These are phyloP conservation scores for Druon quercuslanigerum DNA, from an alignment of 1,140 invertebrate species.

Conservation along the genomic window DNA sequence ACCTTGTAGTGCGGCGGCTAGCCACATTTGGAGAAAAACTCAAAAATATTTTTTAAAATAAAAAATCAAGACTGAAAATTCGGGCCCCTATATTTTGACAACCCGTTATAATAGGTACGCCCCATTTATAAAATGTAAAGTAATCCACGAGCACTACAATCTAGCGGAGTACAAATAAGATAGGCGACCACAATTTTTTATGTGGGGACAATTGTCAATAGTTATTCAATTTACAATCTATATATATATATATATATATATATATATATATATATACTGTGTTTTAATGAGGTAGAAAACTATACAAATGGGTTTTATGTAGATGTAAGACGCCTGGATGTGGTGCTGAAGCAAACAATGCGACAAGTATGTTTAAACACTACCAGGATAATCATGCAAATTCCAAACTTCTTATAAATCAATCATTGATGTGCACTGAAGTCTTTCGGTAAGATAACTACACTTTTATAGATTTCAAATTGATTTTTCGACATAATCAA, in stretches of 20 bases:
- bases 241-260: too few relatives aligned
- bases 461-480: not conserved
- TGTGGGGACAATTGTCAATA: too few relatives aligned
- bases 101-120: too few relatives aligned
- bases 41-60: too few relatives aligned
- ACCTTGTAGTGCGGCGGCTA: too few relatives aligned
- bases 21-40: too few relatives aligned
- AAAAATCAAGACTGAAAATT: too few relatives aligned
- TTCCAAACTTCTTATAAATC: constrained; percentile 62
- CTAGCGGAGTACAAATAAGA: too few relatives aligned
- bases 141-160: too few relatives aligned
- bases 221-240: not conserved
- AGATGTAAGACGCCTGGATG: constrained; percentile 73
- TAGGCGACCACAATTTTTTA: too few relatives aligned
- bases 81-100: too few relatives aligned
- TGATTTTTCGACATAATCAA: not conserved
- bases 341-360: constrained; percentile 68
- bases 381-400: constrained; percentile 73
- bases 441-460: constrained; percentile 62
- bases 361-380: constrained; percentile 70
- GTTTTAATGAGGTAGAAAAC: constrained; percentile 24
- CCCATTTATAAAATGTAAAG: too few relatives aligned
- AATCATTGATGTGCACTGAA: constrained; percentile 64
- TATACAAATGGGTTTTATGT: constrained; percentile 19
- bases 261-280: constrained; percentile 33